A percentile compares a stretch with the other conserved stretches of the same genome.
phyloP scores from a whole-genome alignment of 2,113 vertebrate species.

The Pyxicephalus adspersus region DNA sequence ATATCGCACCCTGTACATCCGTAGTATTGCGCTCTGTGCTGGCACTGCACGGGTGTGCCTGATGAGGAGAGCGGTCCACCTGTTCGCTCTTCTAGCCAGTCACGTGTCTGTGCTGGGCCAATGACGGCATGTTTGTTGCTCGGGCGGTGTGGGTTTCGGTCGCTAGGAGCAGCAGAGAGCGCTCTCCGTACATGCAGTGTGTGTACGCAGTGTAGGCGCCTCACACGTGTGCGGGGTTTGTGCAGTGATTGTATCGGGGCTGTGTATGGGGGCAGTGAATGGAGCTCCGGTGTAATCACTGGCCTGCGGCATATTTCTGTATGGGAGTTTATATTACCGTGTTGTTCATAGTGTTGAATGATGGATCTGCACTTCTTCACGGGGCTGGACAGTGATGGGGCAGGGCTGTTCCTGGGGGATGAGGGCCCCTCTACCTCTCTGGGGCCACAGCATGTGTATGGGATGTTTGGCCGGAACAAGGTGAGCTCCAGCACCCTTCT shows the following conservation, averaged over 20 bases:
- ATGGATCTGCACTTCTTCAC: conserved; percentile 23
- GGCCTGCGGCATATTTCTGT: not conserved
- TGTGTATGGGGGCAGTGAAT: not conserved
- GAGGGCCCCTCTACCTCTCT: not conserved
- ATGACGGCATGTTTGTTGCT: no score
- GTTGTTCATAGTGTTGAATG: not conserved
- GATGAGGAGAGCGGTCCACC: no score
- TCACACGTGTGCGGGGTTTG: no score
- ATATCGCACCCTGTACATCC: no score
- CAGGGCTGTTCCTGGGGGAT: conserved; percentile 5
- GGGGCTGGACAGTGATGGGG: conserved; percentile 17
- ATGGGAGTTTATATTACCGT: not conserved
- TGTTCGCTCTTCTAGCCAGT: no score
- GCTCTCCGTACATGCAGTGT: no score
- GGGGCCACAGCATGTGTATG: not conserved
- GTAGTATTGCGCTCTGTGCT: no score
- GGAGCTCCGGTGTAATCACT: not conserved
- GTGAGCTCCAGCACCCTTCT: conserved; percentile 5
- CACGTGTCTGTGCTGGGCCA: no score
- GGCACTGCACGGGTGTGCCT: no score
- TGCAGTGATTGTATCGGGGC: not conserved
- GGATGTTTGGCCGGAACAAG: conserved; percentile 41
- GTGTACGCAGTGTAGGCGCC: no score
- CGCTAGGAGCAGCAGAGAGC: no score
- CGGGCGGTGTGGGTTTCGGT: no score